phyloP scores from a whole-genome alignment of 2,797 vertebrate species.

The Manis crassicaudata region DNA sequence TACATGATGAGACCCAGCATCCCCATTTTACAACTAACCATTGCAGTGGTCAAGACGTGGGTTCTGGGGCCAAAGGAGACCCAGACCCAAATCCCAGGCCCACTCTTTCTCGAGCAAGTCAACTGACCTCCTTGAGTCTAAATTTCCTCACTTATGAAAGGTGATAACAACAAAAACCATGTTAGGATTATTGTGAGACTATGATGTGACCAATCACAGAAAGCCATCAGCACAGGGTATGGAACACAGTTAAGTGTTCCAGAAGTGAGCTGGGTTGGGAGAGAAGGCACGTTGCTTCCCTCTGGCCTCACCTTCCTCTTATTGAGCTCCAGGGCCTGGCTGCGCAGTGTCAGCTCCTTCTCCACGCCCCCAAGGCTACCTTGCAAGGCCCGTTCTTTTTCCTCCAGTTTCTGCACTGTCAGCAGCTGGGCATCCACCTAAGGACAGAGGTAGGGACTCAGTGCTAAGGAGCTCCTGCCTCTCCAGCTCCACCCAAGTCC shows the following conservation, averaged over 20 bases:
- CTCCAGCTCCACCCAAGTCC: not conserved
- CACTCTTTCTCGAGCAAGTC: not conserved
- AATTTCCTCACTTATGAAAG: not conserved
- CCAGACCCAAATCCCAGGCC: not conserved
- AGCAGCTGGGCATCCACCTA: constrained; percentile 95
- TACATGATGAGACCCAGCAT: not conserved
- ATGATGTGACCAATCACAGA: rapidly evolving
- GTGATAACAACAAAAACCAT: not conserved
- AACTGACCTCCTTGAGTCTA: not conserved
- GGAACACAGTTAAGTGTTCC: not conserved
- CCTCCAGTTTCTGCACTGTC: constrained; percentile 95
- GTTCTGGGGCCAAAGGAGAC: not conserved
- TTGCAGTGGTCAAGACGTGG: not conserved
- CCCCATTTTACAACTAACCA: not conserved
- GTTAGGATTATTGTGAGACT: not conserved
- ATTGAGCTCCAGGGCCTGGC: constrained; percentile 94
- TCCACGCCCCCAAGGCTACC: constrained; percentile 91
- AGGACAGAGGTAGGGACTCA: not conserved
- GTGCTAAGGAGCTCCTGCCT: not conserved
- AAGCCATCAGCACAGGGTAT: not conserved
- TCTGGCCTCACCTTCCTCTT: constrained; percentile 91
- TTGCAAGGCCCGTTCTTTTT: constrained; percentile 95
- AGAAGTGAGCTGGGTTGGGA: not conserved
- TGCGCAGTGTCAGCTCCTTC: constrained; percentile 92
- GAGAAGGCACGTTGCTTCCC: too few relatives aligned